Conservation (phyloP, 2,113 vertebrate genomes). For the Scalopus aquaticus region DNA sequence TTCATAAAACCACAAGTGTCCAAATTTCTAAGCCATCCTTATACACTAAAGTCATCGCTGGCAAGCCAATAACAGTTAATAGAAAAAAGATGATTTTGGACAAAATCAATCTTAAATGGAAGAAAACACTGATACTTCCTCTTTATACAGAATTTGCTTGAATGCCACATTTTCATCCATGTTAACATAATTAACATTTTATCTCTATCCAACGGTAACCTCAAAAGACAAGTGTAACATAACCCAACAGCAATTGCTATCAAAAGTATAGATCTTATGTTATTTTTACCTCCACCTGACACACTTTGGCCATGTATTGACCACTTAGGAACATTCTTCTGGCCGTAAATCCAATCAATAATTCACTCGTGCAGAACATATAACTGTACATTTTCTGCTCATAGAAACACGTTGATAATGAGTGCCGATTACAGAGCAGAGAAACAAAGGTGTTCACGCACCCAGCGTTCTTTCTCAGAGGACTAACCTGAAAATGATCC, state of each 20-base stretch:
- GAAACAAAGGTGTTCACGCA: not conserved
- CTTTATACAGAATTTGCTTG: not conserved
- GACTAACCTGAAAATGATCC: slow-evolving; percentile 66
- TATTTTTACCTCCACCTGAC: slow-evolving; percentile 75
- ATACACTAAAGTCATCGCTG: not conserved
- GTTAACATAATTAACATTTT: slow-evolving; percentile 44
- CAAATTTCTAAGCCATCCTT: not conserved
- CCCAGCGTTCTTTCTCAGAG: slow-evolving; percentile 22
- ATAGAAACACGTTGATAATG: slow-evolving; percentile 62
- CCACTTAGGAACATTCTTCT: slow-evolving; percentile 80
- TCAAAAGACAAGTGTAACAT: slow-evolving; percentile 15
- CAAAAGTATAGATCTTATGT: slow-evolving; percentile 68
- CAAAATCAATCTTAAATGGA: not conserved
- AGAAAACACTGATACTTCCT: not conserved
- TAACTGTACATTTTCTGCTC: slow-evolving; percentile 74
- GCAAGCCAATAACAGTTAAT: not conserved
- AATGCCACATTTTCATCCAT: not conserved
- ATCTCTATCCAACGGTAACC: not conserved
- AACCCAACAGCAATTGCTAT: slow-evolving; percentile 55
- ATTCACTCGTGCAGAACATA: slow-evolving; percentile 74
- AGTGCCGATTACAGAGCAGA: slow-evolving; percentile 34
- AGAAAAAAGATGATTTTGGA: not conserved
- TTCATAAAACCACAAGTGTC: not conserved
- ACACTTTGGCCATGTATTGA: slow-evolving; percentile 81
- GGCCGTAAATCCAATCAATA: slow-evolving; percentile 82